A percentile compares a stretch with the other conserved stretches of the same genome.
Evolutionary conservation across 2,797 vertebrate genomes (phyloP).

Genomic region (Malacoraja senta): DNA sequence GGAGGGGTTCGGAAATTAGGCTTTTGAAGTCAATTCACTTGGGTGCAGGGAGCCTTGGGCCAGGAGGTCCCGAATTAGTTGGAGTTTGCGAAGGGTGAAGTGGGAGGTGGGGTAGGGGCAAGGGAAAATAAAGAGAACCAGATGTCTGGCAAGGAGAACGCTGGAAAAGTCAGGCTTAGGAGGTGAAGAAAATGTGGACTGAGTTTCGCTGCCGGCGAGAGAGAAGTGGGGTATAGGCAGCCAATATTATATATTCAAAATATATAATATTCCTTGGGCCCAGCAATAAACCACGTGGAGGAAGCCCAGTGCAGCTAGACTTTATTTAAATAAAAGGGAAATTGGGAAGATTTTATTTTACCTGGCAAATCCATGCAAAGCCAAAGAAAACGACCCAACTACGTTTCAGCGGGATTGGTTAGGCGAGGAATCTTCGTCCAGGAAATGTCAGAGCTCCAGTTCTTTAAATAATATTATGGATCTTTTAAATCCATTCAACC

Average conservation of each 20-base stretch:
- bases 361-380: background rate
- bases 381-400: background rate
- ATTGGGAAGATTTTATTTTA: background rate
- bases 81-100: conserved; percentile 14
- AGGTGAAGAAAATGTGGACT: conserved; percentile 9
- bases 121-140: background rate
- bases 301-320: background rate
- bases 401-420: background rate
- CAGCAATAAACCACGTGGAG: background rate
- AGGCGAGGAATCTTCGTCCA: background rate
- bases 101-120: background rate
- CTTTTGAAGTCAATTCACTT: conserved; percentile 28
- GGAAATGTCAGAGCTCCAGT: background rate
- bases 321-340: background rate
- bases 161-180: background rate
- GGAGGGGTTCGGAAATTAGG: conserved; percentile 11
- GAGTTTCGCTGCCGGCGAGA: background rate
- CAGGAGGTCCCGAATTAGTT: background rate
- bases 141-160: conserved; percentile 4
- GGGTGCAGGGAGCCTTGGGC: conserved; percentile 2
- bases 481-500: background rate
- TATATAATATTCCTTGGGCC: background rate
- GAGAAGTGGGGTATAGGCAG: background rate
- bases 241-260: background rate
- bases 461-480: background rate